These are phyloP conservation scores for Tipula unca DNA, from an alignment of 2,888 invertebrate species.

Conservation along the genomic window DNA sequence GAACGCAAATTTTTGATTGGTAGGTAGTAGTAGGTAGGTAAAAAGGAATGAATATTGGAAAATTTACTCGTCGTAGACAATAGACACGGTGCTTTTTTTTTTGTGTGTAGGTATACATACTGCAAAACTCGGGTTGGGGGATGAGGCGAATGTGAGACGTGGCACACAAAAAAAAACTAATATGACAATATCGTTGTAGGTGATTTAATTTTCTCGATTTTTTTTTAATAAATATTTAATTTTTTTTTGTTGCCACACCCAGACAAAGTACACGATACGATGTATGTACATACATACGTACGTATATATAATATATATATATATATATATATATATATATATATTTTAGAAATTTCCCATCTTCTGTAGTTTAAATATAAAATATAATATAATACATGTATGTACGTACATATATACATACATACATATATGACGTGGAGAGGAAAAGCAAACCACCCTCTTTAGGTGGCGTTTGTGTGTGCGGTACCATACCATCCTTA, in stretches of 20 bases:
- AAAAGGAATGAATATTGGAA: neutral
- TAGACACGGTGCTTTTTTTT: neutral
- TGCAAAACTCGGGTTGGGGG: neutral
- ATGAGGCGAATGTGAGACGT: neutral
- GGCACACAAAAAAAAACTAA: constrained; percentile 10
- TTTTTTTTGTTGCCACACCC: constrained; percentile 8
- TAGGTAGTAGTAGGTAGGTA: neutral
- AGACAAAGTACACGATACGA: neutral
- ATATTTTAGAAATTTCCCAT: neutral
- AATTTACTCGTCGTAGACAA: constrained; percentile 4
- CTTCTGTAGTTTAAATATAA: neutral
- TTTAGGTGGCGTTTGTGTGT: neutral
- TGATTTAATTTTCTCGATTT: constrained; percentile 8
- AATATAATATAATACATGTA: neutral
- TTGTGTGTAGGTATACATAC: neutral
- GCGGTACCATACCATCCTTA: neutral
- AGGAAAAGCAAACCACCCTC: neutral
- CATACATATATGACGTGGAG: neutral
- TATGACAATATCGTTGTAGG: constrained; percentile 14
- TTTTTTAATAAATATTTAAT: constrained; percentile 8
- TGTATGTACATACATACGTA: too few species aligned
- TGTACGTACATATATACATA: neutral
- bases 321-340: neutral
- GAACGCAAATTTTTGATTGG: constrained; percentile 14
- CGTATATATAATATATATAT: too few species aligned